Base-by-base conservation (phyloP, 2,113 vertebrate species). In the Siniperca knerii region DNA sequence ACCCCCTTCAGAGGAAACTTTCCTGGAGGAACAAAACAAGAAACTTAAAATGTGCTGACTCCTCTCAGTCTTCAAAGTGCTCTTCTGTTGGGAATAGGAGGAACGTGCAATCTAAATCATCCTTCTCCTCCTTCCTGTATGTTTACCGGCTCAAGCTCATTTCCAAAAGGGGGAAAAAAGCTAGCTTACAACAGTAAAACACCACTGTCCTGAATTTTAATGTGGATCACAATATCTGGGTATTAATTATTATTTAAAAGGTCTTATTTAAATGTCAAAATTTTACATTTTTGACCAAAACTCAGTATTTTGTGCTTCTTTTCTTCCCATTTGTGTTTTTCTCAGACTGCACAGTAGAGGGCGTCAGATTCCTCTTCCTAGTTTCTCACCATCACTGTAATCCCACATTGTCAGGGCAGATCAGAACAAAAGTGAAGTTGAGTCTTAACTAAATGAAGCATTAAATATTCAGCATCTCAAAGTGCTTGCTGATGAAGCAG, bases 341-440 rank as follows among this genome's bases (percentile, higher is more conserved):
- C 75, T 86, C 67, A 65, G 25, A 15, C 1, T 73, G 62, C 29
- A 55, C 93, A 90, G 85, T 83, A 92, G 93, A 84, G 83, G 90
- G 93, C 87, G 66, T 57, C 80, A 87, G 62, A 85, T 29, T 46
- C 23, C 65, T 42, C 78, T 11, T 60, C 57, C 52, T 35, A 4
- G 2, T 48, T 46, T 15, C 15, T 16, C 33, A 1, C 12, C 6
- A 9, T 48, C 2, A 23, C 35, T 62, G 4, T 62, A 67, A 68
- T 83, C 73, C 58, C 60, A 76, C 50, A 37, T 57, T 75, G 69
- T 80, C 81, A 50, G 72, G 67, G 61, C 23, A 78, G 62, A 87
- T 87, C 46, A 65, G 69, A 90, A 52, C 87, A 69, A 42, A 90
- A 75, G 44, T 64, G n/a, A 77, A 68, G 61, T 37, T 29, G 54